A percentile compares a stretch with the other conserved stretches of the same genome.
Evolutionary conservation across 2,113 vertebrate species (phyloP).

Genomic region (Spheniscus mendiculus): DNA sequence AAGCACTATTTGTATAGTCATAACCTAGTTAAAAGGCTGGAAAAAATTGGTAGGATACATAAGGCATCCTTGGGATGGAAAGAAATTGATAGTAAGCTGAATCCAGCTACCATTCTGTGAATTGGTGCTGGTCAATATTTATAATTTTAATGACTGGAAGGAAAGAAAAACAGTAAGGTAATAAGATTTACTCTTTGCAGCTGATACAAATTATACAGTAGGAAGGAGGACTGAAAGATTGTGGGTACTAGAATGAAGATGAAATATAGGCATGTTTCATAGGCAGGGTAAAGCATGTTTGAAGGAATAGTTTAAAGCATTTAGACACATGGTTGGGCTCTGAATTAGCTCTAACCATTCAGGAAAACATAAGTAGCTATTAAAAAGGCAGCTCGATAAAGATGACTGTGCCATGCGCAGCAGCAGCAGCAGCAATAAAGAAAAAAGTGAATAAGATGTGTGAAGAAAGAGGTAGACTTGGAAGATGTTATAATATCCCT

Average conservation of each 20-base stretch:
- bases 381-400: slow-evolving; percentile 42
- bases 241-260: neutral
- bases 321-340: neutral
- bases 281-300: neutral
- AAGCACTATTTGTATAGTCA: neutral
- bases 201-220: neutral
- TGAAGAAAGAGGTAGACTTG: neutral
- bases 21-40: neutral
- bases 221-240: neutral
- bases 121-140: neutral
- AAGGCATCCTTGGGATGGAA: neutral
- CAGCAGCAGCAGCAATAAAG: neutral
- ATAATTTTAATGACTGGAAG: neutral
- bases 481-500: neutral
- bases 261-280: neutral
- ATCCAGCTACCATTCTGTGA: neutral
- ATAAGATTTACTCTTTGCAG: neutral
- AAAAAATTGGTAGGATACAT: neutral
- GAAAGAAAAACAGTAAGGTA: neutral
- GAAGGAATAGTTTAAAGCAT: slow-evolving; percentile 29
- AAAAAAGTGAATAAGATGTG: neutral
- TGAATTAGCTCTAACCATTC: slow-evolving; percentile 52
- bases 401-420: slow-evolving; percentile 4
- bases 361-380: slow-evolving; percentile 39
- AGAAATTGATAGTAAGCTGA: neutral